A percentile compares a stretch with the other conserved stretches of the same genome.
Conservation (phyloP, 1,140 invertebrate genomes). For the Apis dorsata region DNA sequence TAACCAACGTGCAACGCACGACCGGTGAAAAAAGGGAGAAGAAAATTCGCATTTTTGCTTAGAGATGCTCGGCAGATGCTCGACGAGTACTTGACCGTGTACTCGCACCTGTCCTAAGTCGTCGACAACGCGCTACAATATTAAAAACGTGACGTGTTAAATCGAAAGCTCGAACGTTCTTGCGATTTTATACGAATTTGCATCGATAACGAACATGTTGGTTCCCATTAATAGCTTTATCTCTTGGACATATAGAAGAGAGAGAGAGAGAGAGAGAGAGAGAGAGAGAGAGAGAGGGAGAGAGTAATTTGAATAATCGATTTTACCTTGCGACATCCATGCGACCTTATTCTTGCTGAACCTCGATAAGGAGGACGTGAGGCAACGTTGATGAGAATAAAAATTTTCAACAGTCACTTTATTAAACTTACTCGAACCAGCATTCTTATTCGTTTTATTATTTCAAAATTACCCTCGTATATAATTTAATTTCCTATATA, state of each 20-base stretch:
- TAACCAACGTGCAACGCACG: neutral
- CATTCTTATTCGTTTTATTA: too few relatives aligned
- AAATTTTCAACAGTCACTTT: too few relatives aligned
- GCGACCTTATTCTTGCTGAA: conserved; percentile 31
- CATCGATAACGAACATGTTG: neutral
- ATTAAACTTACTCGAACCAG: too few relatives aligned
- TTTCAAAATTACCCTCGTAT: too few relatives aligned
- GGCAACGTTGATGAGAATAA: neutral
- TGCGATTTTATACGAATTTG: neutral
- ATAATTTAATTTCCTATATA: too few relatives aligned
- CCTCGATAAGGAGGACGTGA: neutral
- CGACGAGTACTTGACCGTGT: neutral
- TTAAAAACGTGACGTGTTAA: neutral
- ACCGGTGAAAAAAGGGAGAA: neutral
- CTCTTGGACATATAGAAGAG: neutral
- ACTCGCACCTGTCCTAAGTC: conserved; percentile 17
- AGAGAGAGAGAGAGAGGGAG: too few relatives aligned
- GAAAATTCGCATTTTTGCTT: neutral
- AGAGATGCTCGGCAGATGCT: conserved; percentile 16
- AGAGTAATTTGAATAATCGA: conserved; percentile 53
- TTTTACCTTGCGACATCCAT: conserved; percentile 25
- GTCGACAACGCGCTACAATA: neutral
- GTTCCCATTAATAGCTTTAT: neutral
- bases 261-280: too few relatives aligned
- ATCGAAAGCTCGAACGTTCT: neutral